Base-by-base conservation (phyloP, 2,113 vertebrate genomes). In the Platysternon megacephalum region DNA sequence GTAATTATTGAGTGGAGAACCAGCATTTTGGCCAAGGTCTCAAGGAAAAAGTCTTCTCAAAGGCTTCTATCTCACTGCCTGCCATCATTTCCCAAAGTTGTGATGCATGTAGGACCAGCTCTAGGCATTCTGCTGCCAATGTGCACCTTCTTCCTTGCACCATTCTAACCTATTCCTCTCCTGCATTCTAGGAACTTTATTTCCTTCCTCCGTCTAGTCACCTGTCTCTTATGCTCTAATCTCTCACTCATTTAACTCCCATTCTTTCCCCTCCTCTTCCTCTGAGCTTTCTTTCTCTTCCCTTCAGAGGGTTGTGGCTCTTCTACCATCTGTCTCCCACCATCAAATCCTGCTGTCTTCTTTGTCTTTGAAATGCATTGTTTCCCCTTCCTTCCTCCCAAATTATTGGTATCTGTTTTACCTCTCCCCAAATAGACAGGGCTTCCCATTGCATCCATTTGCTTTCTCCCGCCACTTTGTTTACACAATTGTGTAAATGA, bases 11-110 rank as follows among this genome's bases (percentile, higher is more conserved):
- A 46, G 22, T 44, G 11, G 22, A 14, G 24, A 44, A 78, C 42
- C 21, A 28, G 74, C 2, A 44, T 78, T 78, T 76, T 78, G 24
- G 39, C 74, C 26, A 28, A 78, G 10, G 42, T 28, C 42, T 78
- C 1, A 3, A 44, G 42, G 39, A 76, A 44, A 42, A 44, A 46
- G 74, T 28, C 74, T 72, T 72, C 19, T 72, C 68, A 72, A 11
- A 72, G 35, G 35, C 19, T 46, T 78, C 42, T 28, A 28, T 24
- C 65, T 84, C 11, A 82, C 49, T 1, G 32, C 21, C 29, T 0
- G 0, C 42, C 21, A 32, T n/a, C 0, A 48, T 87, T 79, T 35
- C 85, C 32, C 12, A 91, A 93, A 85, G 2, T 0, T 0, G 46
- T 5, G 3, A 16, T 51, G 76, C 9, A 76, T 21, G 1, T 74